phyloP scores from a whole-genome alignment of 2,888 invertebrate species.

The Nycteola revayana region DNA sequence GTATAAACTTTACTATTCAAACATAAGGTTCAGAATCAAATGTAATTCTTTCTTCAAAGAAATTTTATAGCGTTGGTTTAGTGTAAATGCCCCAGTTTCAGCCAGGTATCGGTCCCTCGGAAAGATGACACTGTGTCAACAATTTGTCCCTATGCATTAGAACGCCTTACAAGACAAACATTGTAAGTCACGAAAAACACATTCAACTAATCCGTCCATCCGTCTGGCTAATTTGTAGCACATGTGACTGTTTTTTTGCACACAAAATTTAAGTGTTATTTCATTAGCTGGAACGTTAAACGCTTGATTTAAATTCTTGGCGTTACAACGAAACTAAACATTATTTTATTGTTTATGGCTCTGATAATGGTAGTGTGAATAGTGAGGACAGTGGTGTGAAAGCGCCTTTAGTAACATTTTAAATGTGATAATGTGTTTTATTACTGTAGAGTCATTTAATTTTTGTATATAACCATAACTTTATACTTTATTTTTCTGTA shows the following conservation, averaged over 20 bases:
- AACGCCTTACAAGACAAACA: constrained; percentile 73
- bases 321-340: not conserved
- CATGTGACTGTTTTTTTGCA: constrained; percentile 72
- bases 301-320: constrained; percentile 8
- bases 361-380: constrained; percentile 32
- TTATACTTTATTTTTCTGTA: too few species aligned
- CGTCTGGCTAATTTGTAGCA: constrained; percentile 70
- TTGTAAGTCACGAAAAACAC: constrained; percentile 71
- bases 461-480: too few species aligned
- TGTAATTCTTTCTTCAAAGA: constrained; percentile 9
- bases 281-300: constrained; percentile 62
- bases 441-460: too few species aligned
- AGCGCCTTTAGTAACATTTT: constrained; percentile 26
- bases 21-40: constrained; percentile 37
- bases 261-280: constrained; percentile 71
- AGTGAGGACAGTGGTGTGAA: constrained; percentile 33
- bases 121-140: constrained; percentile 78
- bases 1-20: constrained; percentile 14
- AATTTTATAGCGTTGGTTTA: constrained; percentile 34
- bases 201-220: constrained; percentile 75
- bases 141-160: constrained; percentile 74
- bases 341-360: not conserved
- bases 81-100: constrained; percentile 46
- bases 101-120: constrained; percentile 70
- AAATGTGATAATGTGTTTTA: constrained; percentile 5